Percentiles rank a stretch among this genome's conserved stretches.
Conservation (phyloP, 2,888 invertebrate species). For the Steinernema hermaphroditum region DNA sequence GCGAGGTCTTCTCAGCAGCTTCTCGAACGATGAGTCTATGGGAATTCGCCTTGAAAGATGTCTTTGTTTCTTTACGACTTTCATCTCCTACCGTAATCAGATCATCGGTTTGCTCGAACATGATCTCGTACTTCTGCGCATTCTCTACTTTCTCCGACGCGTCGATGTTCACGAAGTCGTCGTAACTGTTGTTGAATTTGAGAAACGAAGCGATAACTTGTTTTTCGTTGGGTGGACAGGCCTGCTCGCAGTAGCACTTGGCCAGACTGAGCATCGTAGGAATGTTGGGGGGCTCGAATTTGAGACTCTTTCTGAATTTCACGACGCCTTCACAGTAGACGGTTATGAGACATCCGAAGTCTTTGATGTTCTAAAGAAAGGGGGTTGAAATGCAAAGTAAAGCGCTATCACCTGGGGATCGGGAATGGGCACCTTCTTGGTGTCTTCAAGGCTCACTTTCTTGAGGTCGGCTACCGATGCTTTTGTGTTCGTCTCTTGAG, state of each 20-base stretch:
- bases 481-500: neutral
- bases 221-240: neutral
- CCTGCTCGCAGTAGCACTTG: neutral
- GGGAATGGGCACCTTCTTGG: too few species aligned
- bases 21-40: neutral
- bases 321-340: neutral
- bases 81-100: neutral
- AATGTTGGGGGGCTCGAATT: neutral
- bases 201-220: neutral
- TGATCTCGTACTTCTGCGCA: neutral
- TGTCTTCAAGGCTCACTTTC: too few species aligned
- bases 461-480: neutral
- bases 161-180: neutral
- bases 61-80: neutral
- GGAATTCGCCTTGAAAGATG: neutral
- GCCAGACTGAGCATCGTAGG: neutral
- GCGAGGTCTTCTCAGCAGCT: neutral
- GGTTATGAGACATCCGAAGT: neutral
- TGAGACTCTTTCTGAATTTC: neutral
- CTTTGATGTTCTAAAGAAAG: too few species aligned
- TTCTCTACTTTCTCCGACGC: neutral
- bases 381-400: too few species aligned
- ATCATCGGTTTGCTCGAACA: neutral
- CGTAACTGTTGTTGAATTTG: neutral
- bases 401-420: too few species aligned